These are phyloP conservation scores for Drosophila ercepeae DNA, from an alignment of 1,140 invertebrate species.

Conservation along the genomic window DNA sequence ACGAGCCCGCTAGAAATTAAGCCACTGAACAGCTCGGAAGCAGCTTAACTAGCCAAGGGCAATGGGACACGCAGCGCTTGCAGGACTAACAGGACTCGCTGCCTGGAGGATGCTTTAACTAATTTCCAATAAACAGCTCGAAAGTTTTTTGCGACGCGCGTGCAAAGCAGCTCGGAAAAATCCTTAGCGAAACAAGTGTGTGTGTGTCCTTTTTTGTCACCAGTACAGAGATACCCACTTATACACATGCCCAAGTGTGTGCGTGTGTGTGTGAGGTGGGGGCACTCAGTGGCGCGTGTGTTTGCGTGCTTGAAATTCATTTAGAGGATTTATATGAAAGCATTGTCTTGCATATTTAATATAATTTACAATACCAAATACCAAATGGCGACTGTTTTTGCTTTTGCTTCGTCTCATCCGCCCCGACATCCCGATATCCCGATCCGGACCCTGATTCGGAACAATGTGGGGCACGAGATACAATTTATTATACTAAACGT, in stretches of 20 bases:
- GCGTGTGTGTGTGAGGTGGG: conserved; percentile 11
- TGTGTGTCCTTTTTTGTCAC: conserved; percentile 10
- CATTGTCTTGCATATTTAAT: conserved; percentile 80
- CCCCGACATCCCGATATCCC: background rate
- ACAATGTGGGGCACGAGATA: conserved; percentile 42
- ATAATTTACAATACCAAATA: conserved; percentile 70
- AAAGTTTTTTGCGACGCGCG: conserved; percentile 61
- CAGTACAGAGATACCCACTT: conserved; percentile 21
- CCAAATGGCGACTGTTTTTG: no score
- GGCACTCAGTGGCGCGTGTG: conserved; percentile 69
- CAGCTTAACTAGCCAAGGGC: conserved; percentile 41
- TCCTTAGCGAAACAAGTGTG: conserved; percentile 25
- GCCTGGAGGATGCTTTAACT: conserved; percentile 56
- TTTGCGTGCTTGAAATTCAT: conserved; percentile 80
- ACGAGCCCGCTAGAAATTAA: conserved; percentile 64
- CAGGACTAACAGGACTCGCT: background rate
- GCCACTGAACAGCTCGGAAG: conserved; percentile 50
- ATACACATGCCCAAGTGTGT: conserved; percentile 22
- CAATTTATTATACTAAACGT: conserved; percentile 80
- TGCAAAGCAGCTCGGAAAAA: conserved; percentile 57
- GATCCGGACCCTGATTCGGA: conserved; percentile 12
- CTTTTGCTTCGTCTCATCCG: conserved; percentile 24
- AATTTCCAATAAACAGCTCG: conserved; percentile 72
- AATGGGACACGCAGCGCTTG: conserved; percentile 4
- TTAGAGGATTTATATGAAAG: conserved; percentile 77